These are phyloP conservation scores for Pardalotus punctatus DNA, from an alignment of 2,113 vertebrate genomes.

Conservation along the genomic window DNA sequence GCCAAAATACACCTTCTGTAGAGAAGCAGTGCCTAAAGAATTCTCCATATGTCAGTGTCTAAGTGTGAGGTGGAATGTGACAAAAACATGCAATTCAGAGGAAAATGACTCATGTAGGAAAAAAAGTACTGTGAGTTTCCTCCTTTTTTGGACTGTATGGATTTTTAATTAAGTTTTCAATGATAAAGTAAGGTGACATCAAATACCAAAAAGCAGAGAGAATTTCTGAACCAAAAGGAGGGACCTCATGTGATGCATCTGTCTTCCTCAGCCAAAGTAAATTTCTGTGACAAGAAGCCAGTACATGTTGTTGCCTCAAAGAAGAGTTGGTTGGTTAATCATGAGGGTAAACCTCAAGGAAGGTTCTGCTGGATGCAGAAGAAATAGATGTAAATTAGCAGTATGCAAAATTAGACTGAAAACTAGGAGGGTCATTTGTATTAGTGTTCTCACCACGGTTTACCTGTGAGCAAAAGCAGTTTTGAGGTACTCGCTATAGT, in stretches of 20 bases:
- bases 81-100: neutral
- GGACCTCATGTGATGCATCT: neutral
- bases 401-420: neutral
- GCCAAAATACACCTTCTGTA: neutral
- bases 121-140: neutral
- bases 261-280: neutral
- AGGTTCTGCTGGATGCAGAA: neutral
- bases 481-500: neutral
- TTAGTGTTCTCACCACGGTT: neutral
- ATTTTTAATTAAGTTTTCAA: neutral
- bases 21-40: neutral
- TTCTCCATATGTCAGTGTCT: neutral
- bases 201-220: neutral
- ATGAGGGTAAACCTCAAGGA: neutral
- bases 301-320: neutral
- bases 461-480: neutral
- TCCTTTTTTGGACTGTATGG: neutral
- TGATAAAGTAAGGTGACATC: neutral
- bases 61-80: constrained; percentile 6
- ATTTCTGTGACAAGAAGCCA: neutral
- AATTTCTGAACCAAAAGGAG: neutral
- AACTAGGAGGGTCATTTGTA: neutral
- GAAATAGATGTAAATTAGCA: neutral
- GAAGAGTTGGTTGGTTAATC: neutral
- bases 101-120: neutral